Percentiles rank a stretch among this genome's conserved stretches.
Conservation (phyloP, 2,113 vertebrate genomes). For the Meriones unguiculatus region DNA sequence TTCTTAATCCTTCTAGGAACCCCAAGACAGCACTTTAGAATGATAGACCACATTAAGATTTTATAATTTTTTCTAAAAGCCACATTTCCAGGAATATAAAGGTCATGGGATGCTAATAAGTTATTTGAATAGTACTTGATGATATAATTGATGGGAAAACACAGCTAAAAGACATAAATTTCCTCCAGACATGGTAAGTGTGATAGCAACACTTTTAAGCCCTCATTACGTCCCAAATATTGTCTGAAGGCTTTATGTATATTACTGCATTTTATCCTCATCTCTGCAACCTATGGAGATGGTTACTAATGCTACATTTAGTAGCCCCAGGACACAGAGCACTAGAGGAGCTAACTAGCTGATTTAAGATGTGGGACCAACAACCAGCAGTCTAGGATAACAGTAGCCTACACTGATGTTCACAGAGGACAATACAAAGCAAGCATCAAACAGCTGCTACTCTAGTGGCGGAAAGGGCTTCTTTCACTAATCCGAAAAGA, state of each 20-base stretch:
- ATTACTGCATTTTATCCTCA: not conserved
- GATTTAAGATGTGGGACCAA: not conserved
- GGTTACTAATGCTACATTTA: not conserved
- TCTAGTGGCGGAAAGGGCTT: not conserved
- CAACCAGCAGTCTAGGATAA: not conserved
- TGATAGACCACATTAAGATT: not conserved
- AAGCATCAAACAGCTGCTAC: not conserved
- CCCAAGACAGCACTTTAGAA: not conserved
- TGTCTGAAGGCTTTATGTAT: not conserved
- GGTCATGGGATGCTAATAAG: not conserved
- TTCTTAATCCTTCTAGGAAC: conserved; percentile 40
- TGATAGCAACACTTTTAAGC: not conserved
- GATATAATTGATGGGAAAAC: conserved; percentile 14
- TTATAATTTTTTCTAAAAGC: conserved; percentile 33
- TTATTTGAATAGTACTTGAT: conserved; percentile 44
- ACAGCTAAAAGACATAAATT: not conserved
- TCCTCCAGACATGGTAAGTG: not conserved
- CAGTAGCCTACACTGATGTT: not conserved
- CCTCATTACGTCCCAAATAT: not conserved
- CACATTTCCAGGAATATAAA: conserved; percentile 42
- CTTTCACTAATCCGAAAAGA: not conserved
- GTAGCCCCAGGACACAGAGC: not conserved
- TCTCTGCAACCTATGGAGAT: not conserved
- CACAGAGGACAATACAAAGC: not conserved
- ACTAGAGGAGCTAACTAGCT: not conserved